Evolutionary conservation across 1,140 invertebrate species (phyloP).

Genomic region (Scaptomyza pallida): DNA sequence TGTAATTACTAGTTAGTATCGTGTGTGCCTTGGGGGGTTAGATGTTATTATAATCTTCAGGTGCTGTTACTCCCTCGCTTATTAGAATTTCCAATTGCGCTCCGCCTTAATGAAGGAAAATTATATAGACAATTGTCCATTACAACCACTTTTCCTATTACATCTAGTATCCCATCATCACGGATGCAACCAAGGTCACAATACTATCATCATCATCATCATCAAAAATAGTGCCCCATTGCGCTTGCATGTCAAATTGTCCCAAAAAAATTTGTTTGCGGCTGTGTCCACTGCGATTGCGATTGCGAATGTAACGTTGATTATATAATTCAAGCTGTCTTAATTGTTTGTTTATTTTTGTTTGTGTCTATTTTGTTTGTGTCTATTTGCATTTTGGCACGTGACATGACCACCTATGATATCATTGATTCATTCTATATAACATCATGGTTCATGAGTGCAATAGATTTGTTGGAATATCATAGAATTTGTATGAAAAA

Average conservation of each 20-base stretch:
- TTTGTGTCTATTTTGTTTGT: too few species aligned
- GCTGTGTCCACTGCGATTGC: not conserved
- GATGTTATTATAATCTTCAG: conserved; percentile 17
- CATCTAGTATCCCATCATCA: not conserved
- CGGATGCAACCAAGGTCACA: not conserved
- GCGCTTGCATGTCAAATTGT: conserved; percentile 28
- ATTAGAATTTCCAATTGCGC: conserved; percentile 23
- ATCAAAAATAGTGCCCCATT: too few species aligned
- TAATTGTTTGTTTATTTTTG: not conserved
- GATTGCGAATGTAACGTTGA: not conserved
- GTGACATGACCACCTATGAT: conserved; percentile 19
- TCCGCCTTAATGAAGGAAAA: conserved; percentile 11
- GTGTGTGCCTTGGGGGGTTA: conserved; percentile 16
- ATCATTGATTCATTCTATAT: not conserved
- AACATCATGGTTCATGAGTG: too few species aligned
- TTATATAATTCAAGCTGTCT: not conserved
- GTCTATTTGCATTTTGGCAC: conserved; percentile 8
- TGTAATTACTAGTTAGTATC: conserved; percentile 2
- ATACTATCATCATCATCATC: too few species aligned
- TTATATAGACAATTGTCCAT: conserved; percentile 20
- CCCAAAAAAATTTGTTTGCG: conserved; percentile 39
- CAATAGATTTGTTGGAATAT: too few species aligned
- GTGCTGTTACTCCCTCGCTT: conserved; percentile 32
- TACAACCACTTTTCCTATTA: not conserved
- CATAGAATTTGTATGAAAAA: too few species aligned